These are phyloP conservation scores for Aix galericulata DNA, from an alignment of 2,113 vertebrate genomes.

Conservation along the genomic window DNA sequence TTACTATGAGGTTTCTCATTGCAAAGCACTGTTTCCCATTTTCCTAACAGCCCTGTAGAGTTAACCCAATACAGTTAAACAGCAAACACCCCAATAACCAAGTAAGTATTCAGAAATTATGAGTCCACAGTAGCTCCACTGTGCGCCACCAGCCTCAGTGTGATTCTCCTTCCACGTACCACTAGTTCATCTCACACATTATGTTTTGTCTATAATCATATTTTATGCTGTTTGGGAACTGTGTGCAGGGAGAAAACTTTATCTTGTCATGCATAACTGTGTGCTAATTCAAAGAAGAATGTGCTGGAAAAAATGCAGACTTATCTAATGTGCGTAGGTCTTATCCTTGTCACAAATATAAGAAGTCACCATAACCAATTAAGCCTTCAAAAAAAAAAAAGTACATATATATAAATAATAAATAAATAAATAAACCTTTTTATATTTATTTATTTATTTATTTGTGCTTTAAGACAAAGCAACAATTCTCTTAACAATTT, in stretches of 20 bases:
- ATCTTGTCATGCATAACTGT: neutral
- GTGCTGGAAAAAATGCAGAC: neutral
- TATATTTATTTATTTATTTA: no score
- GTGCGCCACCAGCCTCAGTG: neutral
- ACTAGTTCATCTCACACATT: neutral
- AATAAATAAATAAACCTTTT: no score
- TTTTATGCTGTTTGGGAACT: neutral
- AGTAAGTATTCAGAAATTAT: neutral
- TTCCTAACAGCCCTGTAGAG: neutral
- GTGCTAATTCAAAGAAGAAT: neutral
- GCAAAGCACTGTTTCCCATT: neutral
- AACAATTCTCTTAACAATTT: neutral
- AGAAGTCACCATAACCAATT: neutral
- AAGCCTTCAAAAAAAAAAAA: neutral
- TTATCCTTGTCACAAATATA: neutral
- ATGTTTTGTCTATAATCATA: neutral
- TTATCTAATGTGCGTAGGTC: neutral
- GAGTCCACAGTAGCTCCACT: neutral
- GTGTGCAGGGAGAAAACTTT: neutral
- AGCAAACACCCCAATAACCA: neutral
- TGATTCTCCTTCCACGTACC: neutral
- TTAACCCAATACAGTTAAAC: neutral
- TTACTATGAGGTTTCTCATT: neutral
- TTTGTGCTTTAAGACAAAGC: neutral
- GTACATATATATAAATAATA: no score